Conservation (phyloP, 1,140 invertebrate genomes). For the Luehdorfia chinensis region DNA sequence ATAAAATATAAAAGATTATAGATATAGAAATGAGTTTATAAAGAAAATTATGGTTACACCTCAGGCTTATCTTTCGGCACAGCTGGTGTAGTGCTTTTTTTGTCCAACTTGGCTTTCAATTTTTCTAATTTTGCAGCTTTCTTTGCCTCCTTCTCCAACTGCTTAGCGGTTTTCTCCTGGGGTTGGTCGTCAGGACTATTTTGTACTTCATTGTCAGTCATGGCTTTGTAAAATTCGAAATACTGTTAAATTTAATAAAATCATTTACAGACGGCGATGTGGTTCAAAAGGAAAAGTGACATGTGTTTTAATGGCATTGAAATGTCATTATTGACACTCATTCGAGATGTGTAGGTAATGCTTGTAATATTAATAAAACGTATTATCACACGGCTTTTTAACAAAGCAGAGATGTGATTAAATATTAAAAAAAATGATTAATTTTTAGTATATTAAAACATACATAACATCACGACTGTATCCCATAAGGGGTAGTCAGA, state of each 20-base stretch:
- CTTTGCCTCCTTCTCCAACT: conserved; percentile 93
- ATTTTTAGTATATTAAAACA: no score
- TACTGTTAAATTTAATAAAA: conserved; percentile 5
- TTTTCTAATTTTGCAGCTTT: conserved; percentile 94
- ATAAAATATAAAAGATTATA: no score
- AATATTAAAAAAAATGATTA: no score
- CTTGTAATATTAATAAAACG: no score
- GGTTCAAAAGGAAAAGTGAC: conserved; percentile 13
- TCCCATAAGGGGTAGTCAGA: no score
- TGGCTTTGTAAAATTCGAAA: conserved; percentile 33
- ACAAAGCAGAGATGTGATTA: no score
- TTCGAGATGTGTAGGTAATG: no score
- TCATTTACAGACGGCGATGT: conserved; percentile 3
- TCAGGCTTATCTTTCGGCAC: conserved; percentile 81
- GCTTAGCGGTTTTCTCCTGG: conserved; percentile 89
- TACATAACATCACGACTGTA: no score
- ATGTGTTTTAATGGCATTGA: conserved; percentile 1
- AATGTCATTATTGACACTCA: conserved; percentile 8
- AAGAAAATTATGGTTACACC: no score
- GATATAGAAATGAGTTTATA: no score
- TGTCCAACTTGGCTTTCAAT: conserved; percentile 93
- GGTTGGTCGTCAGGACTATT: conserved; percentile 54
- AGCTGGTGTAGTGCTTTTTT: conserved; percentile 80
- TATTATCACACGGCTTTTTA: no score
- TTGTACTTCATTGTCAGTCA: conserved; percentile 58